A percentile compares a stretch with the other conserved stretches of the same genome.
Evolutionary conservation across 2,797 vertebrate genomes (phyloP).

Genomic region (Rhodeus uyekii): DNA sequence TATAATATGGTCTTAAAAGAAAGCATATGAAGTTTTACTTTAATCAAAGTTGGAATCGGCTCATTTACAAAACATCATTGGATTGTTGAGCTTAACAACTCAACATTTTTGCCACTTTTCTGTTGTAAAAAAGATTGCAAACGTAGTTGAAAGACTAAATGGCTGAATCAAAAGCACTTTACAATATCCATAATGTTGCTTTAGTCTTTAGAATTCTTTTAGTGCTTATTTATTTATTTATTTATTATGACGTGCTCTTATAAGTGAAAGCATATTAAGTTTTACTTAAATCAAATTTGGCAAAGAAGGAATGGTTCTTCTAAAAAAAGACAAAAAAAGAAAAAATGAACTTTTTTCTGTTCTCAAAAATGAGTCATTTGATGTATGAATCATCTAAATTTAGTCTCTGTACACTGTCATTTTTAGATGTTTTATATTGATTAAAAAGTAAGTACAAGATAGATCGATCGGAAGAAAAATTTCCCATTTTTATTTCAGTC

Average conservation of each 20-base stretch:
- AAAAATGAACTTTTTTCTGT: too few relatives aligned
- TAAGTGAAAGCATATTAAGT: not conserved
- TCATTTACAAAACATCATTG: not conserved
- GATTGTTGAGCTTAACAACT: not conserved
- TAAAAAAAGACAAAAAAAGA: too few relatives aligned
- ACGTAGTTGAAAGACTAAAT: not conserved
- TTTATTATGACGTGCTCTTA: not conserved
- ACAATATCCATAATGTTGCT: not conserved
- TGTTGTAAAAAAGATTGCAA: not conserved
- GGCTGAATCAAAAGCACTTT: not conserved
- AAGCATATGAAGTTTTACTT: not conserved
- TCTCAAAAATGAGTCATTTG: not conserved
- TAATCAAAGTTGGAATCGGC: not conserved
- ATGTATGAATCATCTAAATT: not conserved
- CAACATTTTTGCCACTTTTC: not conserved
- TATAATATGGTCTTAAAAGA: not conserved
- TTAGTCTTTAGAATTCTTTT: not conserved
- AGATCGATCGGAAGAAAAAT: not conserved
- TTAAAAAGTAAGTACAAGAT: not conserved
- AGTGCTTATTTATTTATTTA: not conserved
- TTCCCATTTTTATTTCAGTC: not conserved
- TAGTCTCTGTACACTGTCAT: not conserved
- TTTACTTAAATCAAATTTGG: not conserved
- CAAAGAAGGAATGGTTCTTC: not conserved
- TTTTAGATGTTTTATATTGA: not conserved